A percentile compares a stretch with the other conserved stretches of the same genome.
Evolutionary conservation across 2,888 invertebrate genomes (phyloP).

Genomic region (Magallana nippona): DNA sequence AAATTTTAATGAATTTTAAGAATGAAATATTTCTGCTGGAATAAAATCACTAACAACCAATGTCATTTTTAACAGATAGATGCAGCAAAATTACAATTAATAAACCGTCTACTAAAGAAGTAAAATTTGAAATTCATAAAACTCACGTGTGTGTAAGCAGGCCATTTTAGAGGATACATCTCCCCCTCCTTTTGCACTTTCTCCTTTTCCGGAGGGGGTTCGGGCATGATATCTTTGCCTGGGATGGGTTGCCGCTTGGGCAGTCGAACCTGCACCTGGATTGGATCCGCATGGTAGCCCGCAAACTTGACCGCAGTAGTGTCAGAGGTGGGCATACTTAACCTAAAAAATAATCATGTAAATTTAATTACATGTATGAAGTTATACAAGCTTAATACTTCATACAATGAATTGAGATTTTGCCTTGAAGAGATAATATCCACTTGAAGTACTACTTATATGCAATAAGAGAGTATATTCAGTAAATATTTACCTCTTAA

Average conservation of each 20-base stretch:
- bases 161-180: slow-evolving; percentile 70
- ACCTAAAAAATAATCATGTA: slow-evolving; percentile 1
- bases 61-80: no score
- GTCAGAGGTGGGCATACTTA: slow-evolving; percentile 42
- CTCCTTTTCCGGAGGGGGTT: slow-evolving; percentile 10
- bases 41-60: no score
- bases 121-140: not conserved
- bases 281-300: slow-evolving; percentile 33
- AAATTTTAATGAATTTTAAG: no score
- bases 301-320: slow-evolving; percentile 30
- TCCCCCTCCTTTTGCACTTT: slow-evolving; percentile 58
- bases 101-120: not conserved
- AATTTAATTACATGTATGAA: not conserved
- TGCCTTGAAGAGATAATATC: no score
- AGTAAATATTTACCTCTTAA: no score
- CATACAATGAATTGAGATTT: not conserved
- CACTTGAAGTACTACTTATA: no score
- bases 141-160: slow-evolving; percentile 65
- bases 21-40: no score
- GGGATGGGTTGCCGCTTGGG: slow-evolving; percentile 41
- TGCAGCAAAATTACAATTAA: not conserved
- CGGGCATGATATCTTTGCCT: slow-evolving; percentile 32
- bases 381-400: not conserved
- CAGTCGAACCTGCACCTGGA: slow-evolving; percentile 34
- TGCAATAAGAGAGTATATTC: no score